Conservation (phyloP, 2,113 vertebrate genomes). For the Nycticryphes semicollaris region DNA sequence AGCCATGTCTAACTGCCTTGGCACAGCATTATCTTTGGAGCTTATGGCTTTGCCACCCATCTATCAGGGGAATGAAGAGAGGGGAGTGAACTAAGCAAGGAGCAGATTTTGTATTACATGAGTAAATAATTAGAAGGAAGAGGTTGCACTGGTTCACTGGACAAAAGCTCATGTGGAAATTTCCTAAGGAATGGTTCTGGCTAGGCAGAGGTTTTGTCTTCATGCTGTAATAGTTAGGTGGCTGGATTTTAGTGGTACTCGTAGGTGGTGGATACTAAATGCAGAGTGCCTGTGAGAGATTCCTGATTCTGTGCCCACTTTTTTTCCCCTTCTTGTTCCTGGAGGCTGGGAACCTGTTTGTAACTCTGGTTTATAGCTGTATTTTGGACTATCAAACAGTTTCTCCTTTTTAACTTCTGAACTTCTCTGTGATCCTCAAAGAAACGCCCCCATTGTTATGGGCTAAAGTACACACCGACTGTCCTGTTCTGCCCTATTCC, state of each 20-base stretch:
- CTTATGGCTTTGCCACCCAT: slow-evolving; percentile 22
- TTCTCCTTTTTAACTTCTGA: background rate
- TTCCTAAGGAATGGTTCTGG: background rate
- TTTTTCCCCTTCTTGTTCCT: background rate
- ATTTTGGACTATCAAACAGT: background rate
- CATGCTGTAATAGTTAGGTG: background rate
- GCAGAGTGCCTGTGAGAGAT: background rate
- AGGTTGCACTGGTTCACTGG: background rate
- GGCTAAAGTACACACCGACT: background rate
- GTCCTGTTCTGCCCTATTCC: background rate
- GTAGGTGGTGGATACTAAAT: background rate
- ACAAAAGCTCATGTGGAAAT: background rate
- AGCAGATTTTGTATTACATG: background rate
- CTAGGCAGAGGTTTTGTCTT: background rate
- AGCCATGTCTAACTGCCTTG: slow-evolving; percentile 9
- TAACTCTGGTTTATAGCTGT: background rate
- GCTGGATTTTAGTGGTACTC: background rate
- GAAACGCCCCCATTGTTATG: background rate
- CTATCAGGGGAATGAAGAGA: background rate
- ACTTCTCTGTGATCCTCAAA: background rate
- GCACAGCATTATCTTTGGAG: slow-evolving; percentile 8
- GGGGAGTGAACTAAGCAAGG: background rate
- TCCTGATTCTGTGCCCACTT: background rate
- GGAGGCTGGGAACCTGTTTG: background rate
- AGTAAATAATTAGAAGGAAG: background rate